phyloP scores from a whole-genome alignment of 2,113 vertebrate genomes.

The Melospiza melodia region DNA sequence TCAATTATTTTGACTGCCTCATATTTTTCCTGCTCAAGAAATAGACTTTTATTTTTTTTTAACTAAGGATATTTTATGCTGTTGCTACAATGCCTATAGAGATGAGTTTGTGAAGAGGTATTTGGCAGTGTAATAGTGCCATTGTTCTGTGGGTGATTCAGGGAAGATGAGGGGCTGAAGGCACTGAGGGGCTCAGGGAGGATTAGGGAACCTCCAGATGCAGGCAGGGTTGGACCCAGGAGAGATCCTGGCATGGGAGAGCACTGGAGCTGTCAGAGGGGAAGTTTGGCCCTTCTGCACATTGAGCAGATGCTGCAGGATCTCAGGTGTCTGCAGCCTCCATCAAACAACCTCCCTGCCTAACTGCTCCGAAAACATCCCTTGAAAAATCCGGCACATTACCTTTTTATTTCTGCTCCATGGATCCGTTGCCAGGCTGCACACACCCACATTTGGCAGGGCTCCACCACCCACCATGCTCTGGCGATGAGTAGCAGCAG shows the following conservation, averaged over 20 bases:
- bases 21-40: not conserved
- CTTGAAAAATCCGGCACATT: not conserved
- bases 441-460: not conserved
- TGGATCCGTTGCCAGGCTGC: not conserved
- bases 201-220: fast-evolving
- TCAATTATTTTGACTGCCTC: not conserved
- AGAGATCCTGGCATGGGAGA: not conserved
- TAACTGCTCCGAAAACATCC: fast-evolving
- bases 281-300: not conserved
- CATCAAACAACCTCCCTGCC: not conserved
- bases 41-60: not conserved
- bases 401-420: too few species aligned
- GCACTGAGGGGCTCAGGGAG: fast-evolving
- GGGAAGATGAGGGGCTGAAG: not conserved
- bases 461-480: not conserved
- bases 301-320: fast-evolving
- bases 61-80: not conserved
- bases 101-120: not conserved
- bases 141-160: fast-evolving
- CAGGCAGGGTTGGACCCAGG: not conserved
- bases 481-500: not conserved
- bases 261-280: not conserved
- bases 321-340: not conserved
- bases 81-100: not conserved
- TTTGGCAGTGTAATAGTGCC: fast-evolving